A percentile compares a stretch with the other conserved stretches of the same genome.
These are phyloP conservation scores for Girardinus metallicus DNA, from an alignment of 2,797 vertebrate species.

Conservation along the genomic window DNA sequence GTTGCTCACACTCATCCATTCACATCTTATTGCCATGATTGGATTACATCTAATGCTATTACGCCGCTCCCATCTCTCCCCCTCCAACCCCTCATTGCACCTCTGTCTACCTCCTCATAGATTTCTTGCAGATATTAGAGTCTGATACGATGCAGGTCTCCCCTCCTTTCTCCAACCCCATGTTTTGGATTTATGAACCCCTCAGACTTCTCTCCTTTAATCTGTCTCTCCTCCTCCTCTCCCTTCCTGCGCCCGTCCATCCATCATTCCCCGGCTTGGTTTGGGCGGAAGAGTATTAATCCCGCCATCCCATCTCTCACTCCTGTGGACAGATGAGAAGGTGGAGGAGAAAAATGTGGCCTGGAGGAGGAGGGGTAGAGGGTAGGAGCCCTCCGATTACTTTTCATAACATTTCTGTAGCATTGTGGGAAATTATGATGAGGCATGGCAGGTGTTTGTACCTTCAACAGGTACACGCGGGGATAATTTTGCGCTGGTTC, in stretches of 20 bases:
- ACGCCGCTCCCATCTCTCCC: slow-evolving; percentile 55
- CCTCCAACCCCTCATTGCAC: slow-evolving; percentile 35
- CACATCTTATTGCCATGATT: slow-evolving; percentile 79
- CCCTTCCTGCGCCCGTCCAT: slow-evolving; percentile 83
- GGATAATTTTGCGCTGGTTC: slow-evolving; percentile 22
- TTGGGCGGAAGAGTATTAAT: slow-evolving; percentile 83
- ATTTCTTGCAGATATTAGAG: slow-evolving; percentile 80
- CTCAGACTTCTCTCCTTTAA: slow-evolving; percentile 80
- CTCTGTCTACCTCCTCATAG: slow-evolving; percentile 66
- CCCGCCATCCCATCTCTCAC: slow-evolving; percentile 82
- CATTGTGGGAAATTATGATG: slow-evolving; percentile 45
- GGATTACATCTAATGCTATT: slow-evolving; percentile 79
- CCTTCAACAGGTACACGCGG: slow-evolving; percentile 59
- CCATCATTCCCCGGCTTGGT: slow-evolving; percentile 82
- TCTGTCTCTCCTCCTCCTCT: slow-evolving; percentile 70
- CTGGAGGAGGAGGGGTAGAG: slow-evolving; percentile 35
- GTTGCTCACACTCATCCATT: slow-evolving; percentile 74
- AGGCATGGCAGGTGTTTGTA: slow-evolving; percentile 40
- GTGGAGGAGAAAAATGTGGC: slow-evolving; percentile 55
- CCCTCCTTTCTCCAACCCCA: slow-evolving; percentile 16
- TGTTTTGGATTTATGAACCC: slow-evolving; percentile 80
- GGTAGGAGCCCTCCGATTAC: slow-evolving; percentile 69
- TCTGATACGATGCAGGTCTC: slow-evolving; percentile 80
- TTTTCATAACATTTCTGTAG: slow-evolving; percentile 80
- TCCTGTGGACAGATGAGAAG: slow-evolving; percentile 79